Percentiles rank a stretch among this genome's conserved stretches.
Evolutionary conservation across 2,888 invertebrate genomes (phyloP).

Genomic region (Diadegma fenestrale): DNA sequence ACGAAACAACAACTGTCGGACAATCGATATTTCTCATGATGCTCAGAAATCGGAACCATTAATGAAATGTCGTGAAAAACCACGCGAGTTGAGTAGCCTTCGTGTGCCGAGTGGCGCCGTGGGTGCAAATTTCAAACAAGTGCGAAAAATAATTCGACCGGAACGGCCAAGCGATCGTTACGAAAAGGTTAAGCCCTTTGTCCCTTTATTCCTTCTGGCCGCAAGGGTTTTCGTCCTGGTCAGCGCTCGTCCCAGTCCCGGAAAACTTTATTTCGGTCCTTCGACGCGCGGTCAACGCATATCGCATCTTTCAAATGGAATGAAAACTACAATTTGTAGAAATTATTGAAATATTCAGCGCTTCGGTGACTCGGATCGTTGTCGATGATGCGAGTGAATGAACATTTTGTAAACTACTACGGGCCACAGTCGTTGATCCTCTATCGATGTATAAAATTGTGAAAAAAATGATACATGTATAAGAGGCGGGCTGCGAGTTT

Average conservation of each 20-base stretch:
- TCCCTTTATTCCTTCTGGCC: not conserved
- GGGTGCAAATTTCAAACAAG: not conserved
- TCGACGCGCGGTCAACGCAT: not conserved
- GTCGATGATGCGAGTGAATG: not conserved
- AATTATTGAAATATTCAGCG: not conserved
- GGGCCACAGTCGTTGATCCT: not conserved
- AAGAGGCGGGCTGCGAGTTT: slow-evolving; percentile 28
- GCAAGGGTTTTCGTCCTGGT: not conserved
- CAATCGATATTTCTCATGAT: not conserved
- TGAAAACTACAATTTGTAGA: not conserved
- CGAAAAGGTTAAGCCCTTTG: not conserved
- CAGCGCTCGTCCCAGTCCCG: not conserved
- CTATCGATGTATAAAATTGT: not conserved
- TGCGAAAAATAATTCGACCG: not conserved
- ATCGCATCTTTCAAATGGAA: not conserved
- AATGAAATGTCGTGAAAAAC: not conserved
- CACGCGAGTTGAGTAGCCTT: not conserved
- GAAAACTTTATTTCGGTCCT: not conserved
- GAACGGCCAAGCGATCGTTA: not conserved
- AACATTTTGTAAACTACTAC: not conserved
- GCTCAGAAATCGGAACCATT: too few species aligned
- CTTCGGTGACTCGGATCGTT: not conserved
- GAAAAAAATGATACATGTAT: not conserved
- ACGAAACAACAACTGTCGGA: not conserved
- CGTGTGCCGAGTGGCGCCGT: not conserved